Base-by-base conservation (phyloP, 2,113 vertebrate species). In the Chamaetylas fuelleborni region DNA sequence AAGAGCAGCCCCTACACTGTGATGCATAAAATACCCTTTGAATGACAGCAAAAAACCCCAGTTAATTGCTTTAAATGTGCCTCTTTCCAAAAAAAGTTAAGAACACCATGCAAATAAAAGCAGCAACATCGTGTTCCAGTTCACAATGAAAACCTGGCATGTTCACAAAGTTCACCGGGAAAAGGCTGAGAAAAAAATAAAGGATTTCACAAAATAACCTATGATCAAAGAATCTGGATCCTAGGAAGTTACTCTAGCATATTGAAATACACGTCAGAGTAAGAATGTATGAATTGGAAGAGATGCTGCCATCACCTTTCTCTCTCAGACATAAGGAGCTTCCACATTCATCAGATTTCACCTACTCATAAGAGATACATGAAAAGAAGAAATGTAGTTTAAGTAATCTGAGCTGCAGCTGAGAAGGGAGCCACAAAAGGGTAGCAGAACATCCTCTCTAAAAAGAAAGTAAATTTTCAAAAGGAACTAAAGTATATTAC, bases 191-290 rank as follows among this genome's bases (percentile, higher is more conserved):
- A 73, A 84, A 93, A 91, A 53, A 53, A 20, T 43, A 51, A 50
- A 60, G 4, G 2, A 8, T 53, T 83, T 71, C 51, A 70, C 14
- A 69, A 81, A 86, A 84, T 3, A 73, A 8, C 8, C n/a, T 42
- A 57, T 2, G 0, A 51, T 36, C 17, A 82, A 81, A 90, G 23
- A 92, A 72, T 24, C 6, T 38, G 5, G 42, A 48, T 61, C 85
- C 53, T 47, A 38, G 29, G 5, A 78, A 81, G 47, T 22, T 66
- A 81, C 56, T 93, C 38, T 5, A 70, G 56, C 26, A n/a, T n/a
- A 81, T 0, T 58, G 33, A 86, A 91, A 84, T 17, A 12, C 4
- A 70, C 0, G 0, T 40, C 29, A 66, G 31, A 65, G 19, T 4
- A 1, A 57, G 15, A 77, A 73, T 36, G 28, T 10, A 42, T 81